Conservation (phyloP, 1,140 invertebrate genomes). For the Drosophila triauraria region DNA sequence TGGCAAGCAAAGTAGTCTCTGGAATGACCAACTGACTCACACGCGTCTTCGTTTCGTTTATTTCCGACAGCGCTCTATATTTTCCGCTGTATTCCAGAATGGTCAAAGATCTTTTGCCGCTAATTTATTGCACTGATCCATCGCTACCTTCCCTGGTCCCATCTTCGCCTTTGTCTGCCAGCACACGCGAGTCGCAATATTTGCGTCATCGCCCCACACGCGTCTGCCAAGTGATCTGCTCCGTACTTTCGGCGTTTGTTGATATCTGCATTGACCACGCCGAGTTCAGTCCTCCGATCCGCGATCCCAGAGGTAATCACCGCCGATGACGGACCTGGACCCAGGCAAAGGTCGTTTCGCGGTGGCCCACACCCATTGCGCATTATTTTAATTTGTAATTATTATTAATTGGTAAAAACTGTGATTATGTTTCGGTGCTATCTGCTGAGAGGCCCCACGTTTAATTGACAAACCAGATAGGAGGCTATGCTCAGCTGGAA, state of each 20-base stretch:
- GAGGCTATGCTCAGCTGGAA: background rate
- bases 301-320: constrained; percentile 12
- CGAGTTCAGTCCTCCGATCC: constrained; percentile 36
- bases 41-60: background rate
- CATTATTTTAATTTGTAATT: constrained; percentile 48
- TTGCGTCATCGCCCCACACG: constrained; percentile 71
- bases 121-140: constrained; percentile 40
- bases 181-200: constrained; percentile 61
- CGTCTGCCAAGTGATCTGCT: constrained; percentile 73
- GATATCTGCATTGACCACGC: constrained; percentile 53
- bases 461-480: constrained; percentile 25
- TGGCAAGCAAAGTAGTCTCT: constrained; percentile 5
- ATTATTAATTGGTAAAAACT: constrained; percentile 36
- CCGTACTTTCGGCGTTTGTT: constrained; percentile 45
- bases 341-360: constrained; percentile 21
- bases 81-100: background rate
- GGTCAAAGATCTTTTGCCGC: constrained; percentile 8
- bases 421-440: constrained; percentile 9
- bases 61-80: background rate
- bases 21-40: constrained; percentile 37
- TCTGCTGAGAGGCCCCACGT: constrained; percentile 8
- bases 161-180: constrained; percentile 4
- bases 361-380: constrained; percentile 23
- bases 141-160: constrained; percentile 11
- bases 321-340: constrained; percentile 24